These are phyloP conservation scores for Campopleginae sp. DNA, from an alignment of 2,888 invertebrate species.

Conservation along the genomic window DNA sequence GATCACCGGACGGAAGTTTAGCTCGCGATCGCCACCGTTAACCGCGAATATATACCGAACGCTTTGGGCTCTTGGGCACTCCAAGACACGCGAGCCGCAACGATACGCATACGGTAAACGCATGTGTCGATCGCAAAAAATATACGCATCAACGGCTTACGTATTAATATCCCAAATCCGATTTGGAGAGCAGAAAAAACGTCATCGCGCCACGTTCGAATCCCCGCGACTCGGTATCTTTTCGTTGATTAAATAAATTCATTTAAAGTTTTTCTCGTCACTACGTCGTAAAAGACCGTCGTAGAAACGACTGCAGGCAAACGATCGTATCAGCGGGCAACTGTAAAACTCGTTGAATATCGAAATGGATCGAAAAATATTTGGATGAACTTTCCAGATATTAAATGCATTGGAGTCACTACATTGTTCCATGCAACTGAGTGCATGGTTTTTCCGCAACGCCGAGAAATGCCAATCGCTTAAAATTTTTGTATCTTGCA, in stretches of 20 bases:
- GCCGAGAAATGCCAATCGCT: no score
- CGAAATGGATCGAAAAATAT: not conserved
- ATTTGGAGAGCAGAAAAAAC: slow-evolving; percentile 23
- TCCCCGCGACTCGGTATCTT: not conserved
- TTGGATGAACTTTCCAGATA: not conserved
- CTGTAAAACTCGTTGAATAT: not conserved
- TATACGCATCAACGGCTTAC: slow-evolving; percentile 30
- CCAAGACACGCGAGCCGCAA: slow-evolving; percentile 14
- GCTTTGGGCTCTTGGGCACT: slow-evolving; percentile 26
- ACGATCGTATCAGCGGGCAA: not conserved
- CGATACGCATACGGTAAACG: no score
- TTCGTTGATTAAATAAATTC: not conserved
- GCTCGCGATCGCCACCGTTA: slow-evolving; percentile 56
- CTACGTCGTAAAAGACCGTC: no score
- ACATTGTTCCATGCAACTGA: no score
- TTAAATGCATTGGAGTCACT: not conserved
- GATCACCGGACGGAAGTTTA: slow-evolving; percentile 68
- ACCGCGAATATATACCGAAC: slow-evolving; percentile 60
- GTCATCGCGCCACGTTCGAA: not conserved
- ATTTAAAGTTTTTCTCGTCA: not conserved
- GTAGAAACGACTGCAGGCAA: no score
- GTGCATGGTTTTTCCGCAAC: no score
- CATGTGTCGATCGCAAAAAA: slow-evolving; percentile 33
- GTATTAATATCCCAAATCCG: slow-evolving; percentile 41
- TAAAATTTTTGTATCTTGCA: no score